A percentile compares a stretch with the other conserved stretches of the same genome.
phyloP scores from a whole-genome alignment of 2,888 invertebrate genomes.

The Bimastos eiseni region DNA sequence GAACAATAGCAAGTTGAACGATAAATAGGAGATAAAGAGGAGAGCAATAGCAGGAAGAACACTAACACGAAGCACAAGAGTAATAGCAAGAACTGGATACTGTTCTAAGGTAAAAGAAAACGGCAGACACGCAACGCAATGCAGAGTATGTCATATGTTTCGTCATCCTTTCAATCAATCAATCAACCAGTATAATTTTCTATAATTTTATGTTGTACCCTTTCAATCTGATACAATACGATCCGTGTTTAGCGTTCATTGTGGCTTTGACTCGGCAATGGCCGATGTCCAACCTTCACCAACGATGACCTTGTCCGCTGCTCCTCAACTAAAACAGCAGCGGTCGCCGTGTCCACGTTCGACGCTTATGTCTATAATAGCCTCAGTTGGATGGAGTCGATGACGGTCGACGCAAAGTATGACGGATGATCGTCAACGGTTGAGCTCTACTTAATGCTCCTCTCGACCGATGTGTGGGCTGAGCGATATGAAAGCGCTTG shows the following conservation, averaged over 20 bases:
- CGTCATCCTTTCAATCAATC: no score
- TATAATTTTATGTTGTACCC: no score
- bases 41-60: background rate
- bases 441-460: background rate
- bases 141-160: no score
- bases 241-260: background rate
- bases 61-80: background rate
- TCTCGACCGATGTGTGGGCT: background rate
- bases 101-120: no score
- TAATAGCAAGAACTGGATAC: background rate
- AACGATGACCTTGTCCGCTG: background rate
- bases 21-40: no score
- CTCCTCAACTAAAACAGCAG: background rate
- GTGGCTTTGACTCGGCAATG: background rate
- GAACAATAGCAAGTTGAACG: no score
- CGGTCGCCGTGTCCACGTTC: background rate
- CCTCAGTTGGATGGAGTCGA: background rate
- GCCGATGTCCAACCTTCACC: background rate
- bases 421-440: background rate
- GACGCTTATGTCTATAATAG: background rate
- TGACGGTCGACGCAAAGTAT: background rate
- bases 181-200: no score
- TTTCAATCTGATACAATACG: no score
- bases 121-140: no score
- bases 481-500: background rate